phyloP scores from a whole-genome alignment of 2,888 invertebrate genomes.

The Pterostichus niger region DNA sequence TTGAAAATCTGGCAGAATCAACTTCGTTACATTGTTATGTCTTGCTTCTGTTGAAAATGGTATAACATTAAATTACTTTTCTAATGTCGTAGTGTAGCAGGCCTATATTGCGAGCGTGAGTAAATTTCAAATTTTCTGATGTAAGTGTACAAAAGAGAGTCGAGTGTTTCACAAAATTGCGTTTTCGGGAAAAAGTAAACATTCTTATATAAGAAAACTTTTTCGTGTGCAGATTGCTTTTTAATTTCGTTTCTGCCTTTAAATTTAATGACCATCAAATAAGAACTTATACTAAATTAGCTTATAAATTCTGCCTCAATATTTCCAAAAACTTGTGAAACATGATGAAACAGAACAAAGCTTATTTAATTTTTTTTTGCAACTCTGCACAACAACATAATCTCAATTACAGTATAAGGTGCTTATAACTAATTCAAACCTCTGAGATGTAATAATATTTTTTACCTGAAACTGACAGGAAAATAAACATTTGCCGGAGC shows the following conservation, averaged over 20 bases:
- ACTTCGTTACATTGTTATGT: constrained; percentile 34
- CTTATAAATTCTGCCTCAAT: too few species aligned
- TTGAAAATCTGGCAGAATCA: constrained; percentile 42
- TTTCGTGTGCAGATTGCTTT: constrained; percentile 44
- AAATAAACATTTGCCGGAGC: too few species aligned
- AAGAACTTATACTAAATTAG: not conserved
- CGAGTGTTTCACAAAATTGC: constrained; percentile 46
- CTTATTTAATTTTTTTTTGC: too few species aligned
- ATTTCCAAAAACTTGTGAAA: too few species aligned
- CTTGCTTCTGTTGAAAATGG: constrained; percentile 37
- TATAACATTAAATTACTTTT: constrained; percentile 44
- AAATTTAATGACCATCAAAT: constrained; percentile 18
- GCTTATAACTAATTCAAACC: too few species aligned
- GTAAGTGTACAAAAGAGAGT: constrained; percentile 43
- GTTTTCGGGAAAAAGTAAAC: constrained; percentile 38
- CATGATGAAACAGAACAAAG: too few species aligned
- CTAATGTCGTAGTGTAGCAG: constrained; percentile 44
- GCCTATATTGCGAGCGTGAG: constrained; percentile 41
- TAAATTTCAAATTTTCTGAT: constrained; percentile 47
- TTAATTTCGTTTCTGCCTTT: constrained; percentile 38
- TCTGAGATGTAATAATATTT: too few species aligned
- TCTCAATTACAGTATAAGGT: too few species aligned
- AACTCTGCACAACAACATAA: too few species aligned
- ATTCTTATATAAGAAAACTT: constrained; percentile 50
- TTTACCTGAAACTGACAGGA: too few species aligned